These are phyloP conservation scores for Rousettus leschenaultii DNA, from an alignment of 2,113 vertebrate species.

Conservation along the genomic window DNA sequence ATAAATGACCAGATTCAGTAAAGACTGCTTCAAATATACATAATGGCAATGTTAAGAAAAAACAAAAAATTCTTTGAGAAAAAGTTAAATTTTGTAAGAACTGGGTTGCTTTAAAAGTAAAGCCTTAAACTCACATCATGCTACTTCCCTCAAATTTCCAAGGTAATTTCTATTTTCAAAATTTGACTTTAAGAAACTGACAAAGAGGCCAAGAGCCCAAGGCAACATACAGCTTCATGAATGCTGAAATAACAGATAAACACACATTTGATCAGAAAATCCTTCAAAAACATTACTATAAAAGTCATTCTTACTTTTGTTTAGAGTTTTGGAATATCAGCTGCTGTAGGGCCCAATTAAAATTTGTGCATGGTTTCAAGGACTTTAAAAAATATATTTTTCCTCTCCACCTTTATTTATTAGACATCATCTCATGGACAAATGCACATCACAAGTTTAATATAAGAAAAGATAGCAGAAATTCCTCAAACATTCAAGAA, in stretches of 20 bases:
- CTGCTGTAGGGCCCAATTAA: not conserved
- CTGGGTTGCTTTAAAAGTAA: not conserved
- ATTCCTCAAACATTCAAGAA: not conserved
- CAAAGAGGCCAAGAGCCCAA: not conserved
- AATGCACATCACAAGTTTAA: not conserved
- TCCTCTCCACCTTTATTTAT: not conserved
- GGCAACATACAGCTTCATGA: not conserved
- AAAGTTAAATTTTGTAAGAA: not conserved
- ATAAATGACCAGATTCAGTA: not conserved
- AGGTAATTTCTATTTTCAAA: not conserved
- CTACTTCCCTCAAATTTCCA: not conserved
- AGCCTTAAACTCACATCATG: not conserved
- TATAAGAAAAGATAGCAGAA: not conserved
- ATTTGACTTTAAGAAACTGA: conserved; percentile 32
- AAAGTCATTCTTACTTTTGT: not conserved
- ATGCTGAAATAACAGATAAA: not conserved
- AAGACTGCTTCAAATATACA: not conserved
- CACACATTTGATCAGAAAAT: not conserved
- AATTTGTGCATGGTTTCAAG: not conserved
- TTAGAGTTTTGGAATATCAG: not conserved
- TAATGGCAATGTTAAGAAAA: not conserved
- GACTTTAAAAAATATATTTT: not conserved
- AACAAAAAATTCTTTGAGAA: not conserved
- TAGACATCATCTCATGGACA: not conserved
- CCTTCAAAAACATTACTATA: not conserved